Base-by-base conservation (phyloP, 2,888 invertebrate species). In the Rhamphomyia laevipes region DNA sequence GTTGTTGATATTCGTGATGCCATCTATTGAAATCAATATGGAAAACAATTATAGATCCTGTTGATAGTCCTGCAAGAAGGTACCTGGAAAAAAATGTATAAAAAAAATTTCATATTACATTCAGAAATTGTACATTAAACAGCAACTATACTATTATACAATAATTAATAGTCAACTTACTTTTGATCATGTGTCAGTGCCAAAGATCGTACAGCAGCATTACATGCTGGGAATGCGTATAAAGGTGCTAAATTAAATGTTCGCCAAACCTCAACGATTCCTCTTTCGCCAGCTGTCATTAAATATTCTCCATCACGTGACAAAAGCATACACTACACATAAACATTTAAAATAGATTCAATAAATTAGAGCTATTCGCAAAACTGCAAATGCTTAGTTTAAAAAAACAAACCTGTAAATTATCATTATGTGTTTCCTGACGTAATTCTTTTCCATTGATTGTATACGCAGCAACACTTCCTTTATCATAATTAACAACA, bases 21-120 rank as follows among this genome's bases (percentile, higher is more conserved):
- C 93, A 93, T 66, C 91, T 79, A 74, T 99, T 99, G 77, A 99
- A 99, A 74, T 99, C 97, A 70, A 99, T 95, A 76, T 99, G 96
- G 76, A 97, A 97, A 62, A 99, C 95, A 53, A 99, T 92, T 59
- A 99, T 86, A 47, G 97, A 95, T 47, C 99, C 99, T 59, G 96
- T 92, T 50, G 95, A 92, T 50, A 99, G 76, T 48, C 99, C 99
- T 60, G 96, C 96, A 63, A 99, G 75, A 59, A 99, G 78, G 76
- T 95, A 97, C 71, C 95, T 96, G 43, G 56, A n/a, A n/a, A 55
- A 40, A 23, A 37, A 12, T 23, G 21, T 47, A n/a, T 23, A 46
- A 47, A 16, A 16, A 42, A 42, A 15, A 17, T 3, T 15, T 5
- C 35, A 13, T 13, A 37, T 37, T 15, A n/a, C 2, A 37, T 12